phyloP scores from a whole-genome alignment of 2,888 invertebrate genomes.

The Beris chalybata region DNA sequence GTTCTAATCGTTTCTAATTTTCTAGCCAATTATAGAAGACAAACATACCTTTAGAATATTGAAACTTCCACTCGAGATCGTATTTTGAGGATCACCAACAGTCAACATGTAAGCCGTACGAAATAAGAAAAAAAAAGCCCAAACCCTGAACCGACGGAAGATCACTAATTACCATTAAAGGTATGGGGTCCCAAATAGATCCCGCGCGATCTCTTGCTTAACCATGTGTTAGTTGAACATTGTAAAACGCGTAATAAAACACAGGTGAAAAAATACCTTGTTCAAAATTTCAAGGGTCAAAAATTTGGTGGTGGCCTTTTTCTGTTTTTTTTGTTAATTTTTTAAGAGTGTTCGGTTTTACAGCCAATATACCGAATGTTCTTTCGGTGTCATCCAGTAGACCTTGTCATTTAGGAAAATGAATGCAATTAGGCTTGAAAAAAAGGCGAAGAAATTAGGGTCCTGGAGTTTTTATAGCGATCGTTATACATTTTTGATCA shows the following conservation, averaged over 20 bases:
- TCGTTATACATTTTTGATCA: no score
- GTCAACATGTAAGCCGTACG: neutral
- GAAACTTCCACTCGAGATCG: slow-evolving; percentile 2
- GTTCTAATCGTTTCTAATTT: slow-evolving; percentile 15
- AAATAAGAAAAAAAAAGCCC: slow-evolving; percentile 3
- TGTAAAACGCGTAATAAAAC: slow-evolving; percentile 21
- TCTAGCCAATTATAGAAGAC: slow-evolving; percentile 21
- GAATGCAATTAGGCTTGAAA: no score
- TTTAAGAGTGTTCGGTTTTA: no score
- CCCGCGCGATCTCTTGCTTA: slow-evolving; percentile 2
- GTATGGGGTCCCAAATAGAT: slow-evolving; percentile 2
- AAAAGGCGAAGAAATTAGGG: no score
- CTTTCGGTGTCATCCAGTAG: no score
- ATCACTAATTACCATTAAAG: slow-evolving; percentile 27
- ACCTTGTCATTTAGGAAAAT: no score
- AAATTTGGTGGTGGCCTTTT: slow-evolving; percentile 12
- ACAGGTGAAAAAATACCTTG: slow-evolving; percentile 15
- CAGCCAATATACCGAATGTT: no score
- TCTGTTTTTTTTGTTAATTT: no score
- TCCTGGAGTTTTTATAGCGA: no score
- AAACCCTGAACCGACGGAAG: neutral
- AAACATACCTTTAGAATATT: slow-evolving; percentile 13
- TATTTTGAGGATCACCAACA: no score
- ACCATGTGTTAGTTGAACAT: slow-evolving; percentile 11
- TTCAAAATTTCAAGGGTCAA: slow-evolving; percentile 16